Percentiles rank a stretch among this genome's conserved stretches.
Conservation (phyloP, 2,888 invertebrate species). For the Lamellibrachia columna region DNA sequence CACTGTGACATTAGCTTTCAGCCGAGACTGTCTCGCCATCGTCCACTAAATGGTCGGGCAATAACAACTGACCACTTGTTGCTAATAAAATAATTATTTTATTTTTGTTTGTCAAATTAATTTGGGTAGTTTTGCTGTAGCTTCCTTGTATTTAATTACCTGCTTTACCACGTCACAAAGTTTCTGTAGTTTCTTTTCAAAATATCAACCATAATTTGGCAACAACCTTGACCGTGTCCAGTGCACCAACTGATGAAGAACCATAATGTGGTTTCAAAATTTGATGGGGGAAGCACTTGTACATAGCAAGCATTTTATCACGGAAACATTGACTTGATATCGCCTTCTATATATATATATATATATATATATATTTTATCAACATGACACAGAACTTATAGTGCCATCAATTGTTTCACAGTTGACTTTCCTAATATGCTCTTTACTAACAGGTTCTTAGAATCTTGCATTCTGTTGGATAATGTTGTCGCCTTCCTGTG, state of each 20-base stretch:
- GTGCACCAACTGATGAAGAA: too few relatives aligned
- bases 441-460: not conserved
- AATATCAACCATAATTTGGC: not conserved
- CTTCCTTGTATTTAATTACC: not conserved
- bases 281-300: not conserved
- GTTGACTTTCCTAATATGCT: not conserved
- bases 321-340: not conserved
- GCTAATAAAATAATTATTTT: not conserved
- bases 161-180: not conserved
- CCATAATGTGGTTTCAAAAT: not conserved
- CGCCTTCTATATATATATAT: not conserved
- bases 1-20: not conserved
- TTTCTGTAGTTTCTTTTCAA: not conserved
- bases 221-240: not conserved
- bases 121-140: not conserved
- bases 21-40: not conserved
- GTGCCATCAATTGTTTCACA: not conserved
- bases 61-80: not conserved
- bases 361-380: not conserved
- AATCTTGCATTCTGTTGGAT: not conserved
- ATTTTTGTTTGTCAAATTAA: not conserved
- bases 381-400: not conserved
- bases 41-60: not conserved
- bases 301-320: not conserved
- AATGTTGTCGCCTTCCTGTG: not conserved